These are phyloP conservation scores for Anarsia innoxiella DNA, from an alignment of 2,888 invertebrate genomes.

Conservation along the genomic window DNA sequence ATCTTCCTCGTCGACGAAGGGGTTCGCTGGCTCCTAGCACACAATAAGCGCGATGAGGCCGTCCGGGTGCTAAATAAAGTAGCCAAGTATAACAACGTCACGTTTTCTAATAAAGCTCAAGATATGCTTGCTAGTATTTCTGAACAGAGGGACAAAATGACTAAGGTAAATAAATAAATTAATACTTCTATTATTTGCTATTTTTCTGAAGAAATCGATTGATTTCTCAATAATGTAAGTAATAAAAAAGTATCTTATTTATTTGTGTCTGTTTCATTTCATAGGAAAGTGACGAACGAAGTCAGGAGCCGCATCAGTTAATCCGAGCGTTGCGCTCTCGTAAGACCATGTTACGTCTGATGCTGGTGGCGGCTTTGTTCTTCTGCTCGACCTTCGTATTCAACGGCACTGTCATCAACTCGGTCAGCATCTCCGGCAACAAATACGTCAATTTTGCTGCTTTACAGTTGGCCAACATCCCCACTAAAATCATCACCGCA, in stretches of 20 bases:
- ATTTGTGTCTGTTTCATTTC: no score
- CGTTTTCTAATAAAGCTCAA: conserved; percentile 70
- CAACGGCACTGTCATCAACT: conserved; percentile 84
- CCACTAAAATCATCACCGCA: conserved; percentile 64
- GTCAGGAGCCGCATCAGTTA: neutral
- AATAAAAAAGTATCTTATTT: no score
- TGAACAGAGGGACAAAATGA: conserved; percentile 37
- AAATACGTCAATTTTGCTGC: conserved; percentile 85
- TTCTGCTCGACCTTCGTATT: conserved; percentile 84
- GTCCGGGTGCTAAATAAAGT: conserved; percentile 78
- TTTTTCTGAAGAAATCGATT: no score
- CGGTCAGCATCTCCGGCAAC: conserved; percentile 82
- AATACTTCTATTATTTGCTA: no score
- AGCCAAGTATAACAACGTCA: conserved; percentile 78
- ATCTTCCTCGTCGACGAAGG: conserved; percentile 85
- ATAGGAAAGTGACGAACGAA: no score
- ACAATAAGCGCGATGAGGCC: conserved; percentile 79
- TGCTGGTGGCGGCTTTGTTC: conserved; percentile 76
- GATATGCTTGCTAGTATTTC: conserved; percentile 54
- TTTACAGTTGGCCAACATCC: conserved; percentile 79
- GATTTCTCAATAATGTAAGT: no score
- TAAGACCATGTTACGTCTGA: conserved; percentile 45
- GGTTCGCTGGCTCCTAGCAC: conserved; percentile 85
- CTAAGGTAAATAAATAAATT: no score
- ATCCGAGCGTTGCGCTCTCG: conserved; percentile 46